These are phyloP conservation scores for Acleris sparsana DNA, from an alignment of 2,888 invertebrate species.

Conservation along the genomic window DNA sequence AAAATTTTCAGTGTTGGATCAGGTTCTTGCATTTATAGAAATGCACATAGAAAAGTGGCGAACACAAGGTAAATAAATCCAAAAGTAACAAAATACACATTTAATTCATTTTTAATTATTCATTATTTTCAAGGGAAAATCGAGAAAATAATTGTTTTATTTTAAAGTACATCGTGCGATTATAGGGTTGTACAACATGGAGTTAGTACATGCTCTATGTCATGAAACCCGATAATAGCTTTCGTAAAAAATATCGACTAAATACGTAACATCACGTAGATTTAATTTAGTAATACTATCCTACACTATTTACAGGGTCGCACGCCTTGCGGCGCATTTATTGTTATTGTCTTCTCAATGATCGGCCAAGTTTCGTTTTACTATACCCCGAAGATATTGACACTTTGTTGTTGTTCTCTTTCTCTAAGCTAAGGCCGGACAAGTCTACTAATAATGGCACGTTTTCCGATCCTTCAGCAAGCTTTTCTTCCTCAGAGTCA, in stretches of 20 bases:
- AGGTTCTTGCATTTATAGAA: background rate
- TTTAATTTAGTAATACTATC: constrained; percentile 80
- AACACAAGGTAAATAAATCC: constrained; percentile 2
- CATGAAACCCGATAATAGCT: constrained; percentile 80
- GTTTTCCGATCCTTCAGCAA: constrained; percentile 74
- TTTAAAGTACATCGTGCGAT: constrained; percentile 48
- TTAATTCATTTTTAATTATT: constrained; percentile 26
- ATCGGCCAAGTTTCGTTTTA: constrained; percentile 80
- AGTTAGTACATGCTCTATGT: constrained; percentile 56
- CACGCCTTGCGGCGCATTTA: constrained; percentile 51
- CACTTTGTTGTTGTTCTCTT: constrained; percentile 67
- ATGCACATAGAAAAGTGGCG: background rate
- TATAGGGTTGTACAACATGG: too few relatives aligned
- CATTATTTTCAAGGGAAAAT: constrained; percentile 25
- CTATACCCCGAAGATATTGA: constrained; percentile 80
- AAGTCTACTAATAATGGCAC: constrained; percentile 81
- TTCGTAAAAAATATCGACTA: constrained; percentile 74
- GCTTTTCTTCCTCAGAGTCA: constrained; percentile 53
- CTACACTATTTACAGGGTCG: constrained; percentile 78
- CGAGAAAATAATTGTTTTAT: constrained; percentile 32
- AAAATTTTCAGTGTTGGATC: too few relatives aligned
- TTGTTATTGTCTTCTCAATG: constrained; percentile 70
- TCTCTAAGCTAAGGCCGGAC: constrained; percentile 71
- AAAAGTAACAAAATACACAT: constrained; percentile 30
- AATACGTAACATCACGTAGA: constrained; percentile 67